Base-by-base conservation (phyloP, 2,797 vertebrate species). In the Dryobates pubescens region DNA sequence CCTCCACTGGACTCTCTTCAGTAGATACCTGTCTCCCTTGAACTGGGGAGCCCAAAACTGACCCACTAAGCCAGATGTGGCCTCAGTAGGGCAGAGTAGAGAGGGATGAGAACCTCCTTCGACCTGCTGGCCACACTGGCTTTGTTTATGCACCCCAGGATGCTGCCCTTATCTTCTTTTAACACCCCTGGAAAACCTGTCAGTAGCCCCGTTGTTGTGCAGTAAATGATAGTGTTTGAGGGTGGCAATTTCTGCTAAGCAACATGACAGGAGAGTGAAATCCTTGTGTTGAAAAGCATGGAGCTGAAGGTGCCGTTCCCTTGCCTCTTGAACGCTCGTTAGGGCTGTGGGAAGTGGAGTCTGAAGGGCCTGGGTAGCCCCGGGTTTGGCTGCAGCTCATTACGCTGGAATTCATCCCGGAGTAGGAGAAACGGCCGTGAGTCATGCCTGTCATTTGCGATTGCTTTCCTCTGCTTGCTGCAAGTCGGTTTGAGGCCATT, bases 201-300 rank as follows among this genome's bases (percentile, higher is more conserved):
- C 73, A n/a, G 54, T 5, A 10, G 14, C 11, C 15, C 43, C n/a
- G n/a, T n/a, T 1, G 3, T 13, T 15, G 12, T n/a, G 18, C 5
- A 26, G 3, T 19, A 11, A 71, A 38, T 1, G 0, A 2, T 1
- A 12, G 3, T 0, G 1, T 71, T 30, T 19, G 47, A 9, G 53
- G 27, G 61, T 5, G 38, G 58, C 64, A 14, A 34, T 56, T 68
- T 38, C 27, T 63, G 3, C 57, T 22, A 2, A 57, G 11, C 1
- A 4, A 10, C 26, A 2, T 2, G 3, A 15, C 32, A 7, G 14
- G 3, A 34, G 43, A 59, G 41, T 53, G 59, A 82, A 75, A 1
- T 2, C 29, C 3, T 17, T 0, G 3, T 3, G 13, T 24, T 80
- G 3, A n/a, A 43, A n/a, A 49, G 5, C 2, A 0, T 0, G 13